These are phyloP conservation scores for Silurus asotus DNA, from an alignment of 2,113 vertebrate species.

Conservation along the genomic window DNA sequence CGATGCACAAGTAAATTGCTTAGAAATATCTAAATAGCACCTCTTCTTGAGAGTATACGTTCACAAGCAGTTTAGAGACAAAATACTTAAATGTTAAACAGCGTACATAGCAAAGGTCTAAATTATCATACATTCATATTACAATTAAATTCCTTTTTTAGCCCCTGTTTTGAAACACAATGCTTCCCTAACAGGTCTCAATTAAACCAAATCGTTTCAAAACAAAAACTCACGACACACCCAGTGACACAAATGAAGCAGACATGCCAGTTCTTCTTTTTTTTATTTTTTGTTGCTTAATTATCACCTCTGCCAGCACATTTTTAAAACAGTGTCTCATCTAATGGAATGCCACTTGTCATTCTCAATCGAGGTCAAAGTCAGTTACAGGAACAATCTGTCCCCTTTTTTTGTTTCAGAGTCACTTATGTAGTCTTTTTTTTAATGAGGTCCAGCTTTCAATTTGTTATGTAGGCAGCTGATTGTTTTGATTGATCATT, in stretches of 20 bases:
- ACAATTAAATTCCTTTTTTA: background rate
- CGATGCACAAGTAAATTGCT: background rate
- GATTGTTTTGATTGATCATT: background rate
- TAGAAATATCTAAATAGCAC: background rate
- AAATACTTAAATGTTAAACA: background rate
- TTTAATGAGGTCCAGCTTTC: background rate
- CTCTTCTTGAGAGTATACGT: background rate
- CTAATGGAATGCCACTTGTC: background rate
- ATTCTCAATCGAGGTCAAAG: background rate
- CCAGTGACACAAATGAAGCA: background rate
- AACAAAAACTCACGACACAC: background rate
- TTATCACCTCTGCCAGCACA: background rate
- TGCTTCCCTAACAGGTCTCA: background rate
- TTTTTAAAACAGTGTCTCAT: background rate
- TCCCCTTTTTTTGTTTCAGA: background rate
- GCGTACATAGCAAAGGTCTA: background rate
- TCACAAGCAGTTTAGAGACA: background rate
- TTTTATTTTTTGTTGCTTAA: background rate
- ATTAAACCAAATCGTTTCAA: background rate
- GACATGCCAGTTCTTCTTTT: background rate
- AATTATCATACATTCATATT: background rate
- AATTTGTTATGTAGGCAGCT: background rate
- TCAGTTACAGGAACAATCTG: background rate
- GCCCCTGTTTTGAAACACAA: background rate
- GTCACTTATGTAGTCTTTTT: background rate